Conservation (phyloP, 1,140 invertebrate genomes). For the Lethrus apterus region DNA sequence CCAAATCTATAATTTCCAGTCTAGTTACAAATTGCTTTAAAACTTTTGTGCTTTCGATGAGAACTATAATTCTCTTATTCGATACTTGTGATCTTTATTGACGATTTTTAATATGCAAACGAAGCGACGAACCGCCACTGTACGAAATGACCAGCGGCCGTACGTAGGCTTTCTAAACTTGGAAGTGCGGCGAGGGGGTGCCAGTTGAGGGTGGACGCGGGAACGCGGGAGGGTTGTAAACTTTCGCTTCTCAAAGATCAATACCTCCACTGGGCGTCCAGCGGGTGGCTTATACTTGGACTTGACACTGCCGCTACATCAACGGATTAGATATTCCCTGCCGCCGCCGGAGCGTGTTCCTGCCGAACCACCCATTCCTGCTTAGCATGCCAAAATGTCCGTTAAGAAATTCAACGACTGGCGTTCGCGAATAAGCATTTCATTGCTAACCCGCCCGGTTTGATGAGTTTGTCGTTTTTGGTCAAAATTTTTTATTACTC, state of each 20-base stretch:
- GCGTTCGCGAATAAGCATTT: constrained; percentile 4
- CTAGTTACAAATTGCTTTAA: too few relatives aligned
- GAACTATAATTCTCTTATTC: too few relatives aligned
- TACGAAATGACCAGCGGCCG: constrained; percentile 40
- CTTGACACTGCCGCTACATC: constrained; percentile 24
- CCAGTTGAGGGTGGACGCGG: constrained; percentile 18
- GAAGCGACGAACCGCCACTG: constrained; percentile 32
- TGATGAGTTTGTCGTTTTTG: too few relatives aligned
- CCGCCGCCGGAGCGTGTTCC: constrained; percentile 20
- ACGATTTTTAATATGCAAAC: constrained; percentile 43
- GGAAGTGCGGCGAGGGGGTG: constrained; percentile 23
- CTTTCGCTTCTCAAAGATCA: constrained; percentile 43
- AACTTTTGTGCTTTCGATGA: too few relatives aligned
- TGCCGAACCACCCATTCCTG: constrained; percentile 7
- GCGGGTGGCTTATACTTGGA: constrained; percentile 28
- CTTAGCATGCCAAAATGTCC: constrained; percentile 15
- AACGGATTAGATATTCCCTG: constrained; percentile 25
- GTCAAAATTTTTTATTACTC: too few relatives aligned
- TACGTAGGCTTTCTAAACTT: constrained; percentile 35
- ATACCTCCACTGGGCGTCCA: constrained; percentile 36
- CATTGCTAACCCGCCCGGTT: not conserved
- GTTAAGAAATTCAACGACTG: constrained; percentile 6
- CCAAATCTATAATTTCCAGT: too few relatives aligned
- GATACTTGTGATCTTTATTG: too few relatives aligned
- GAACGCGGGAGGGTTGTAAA: constrained; percentile 37